A percentile compares a stretch with the other conserved stretches of the same genome.
These are phyloP conservation scores for Schlechtendalia chinensis DNA, from an alignment of 1,140 invertebrate genomes.

Conservation along the genomic window DNA sequence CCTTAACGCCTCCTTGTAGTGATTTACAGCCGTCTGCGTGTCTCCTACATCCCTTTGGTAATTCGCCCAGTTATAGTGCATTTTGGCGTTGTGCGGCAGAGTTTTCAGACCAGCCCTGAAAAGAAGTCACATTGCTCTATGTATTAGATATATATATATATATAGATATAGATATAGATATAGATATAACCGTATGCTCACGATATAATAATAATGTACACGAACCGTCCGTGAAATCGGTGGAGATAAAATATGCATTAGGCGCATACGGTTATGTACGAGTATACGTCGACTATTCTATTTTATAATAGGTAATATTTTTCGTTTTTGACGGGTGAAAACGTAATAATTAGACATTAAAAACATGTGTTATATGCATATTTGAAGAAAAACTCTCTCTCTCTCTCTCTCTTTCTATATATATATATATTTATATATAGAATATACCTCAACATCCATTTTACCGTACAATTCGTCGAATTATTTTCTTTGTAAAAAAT, in stretches of 20 bases:
- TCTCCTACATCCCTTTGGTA: constrained; percentile 72
- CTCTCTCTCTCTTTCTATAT: too few relatives aligned
- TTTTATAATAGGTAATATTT: neutral
- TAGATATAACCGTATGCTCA: too few relatives aligned
- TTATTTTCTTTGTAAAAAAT: too few relatives aligned
- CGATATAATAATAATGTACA: neutral
- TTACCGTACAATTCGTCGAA: too few relatives aligned
- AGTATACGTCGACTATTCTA: neutral
- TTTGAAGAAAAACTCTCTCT: too few relatives aligned
- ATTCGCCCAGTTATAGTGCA: constrained; percentile 90
- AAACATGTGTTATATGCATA: neutral
- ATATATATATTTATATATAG: too few relatives aligned
- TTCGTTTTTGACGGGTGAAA: neutral
- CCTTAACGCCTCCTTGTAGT: constrained; percentile 80
- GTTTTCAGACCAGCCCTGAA: constrained; percentile 76
- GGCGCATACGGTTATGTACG: too few relatives aligned
- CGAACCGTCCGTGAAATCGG: neutral
- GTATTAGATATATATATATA: neutral
- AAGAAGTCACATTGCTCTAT: constrained; percentile 54
- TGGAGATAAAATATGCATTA: constrained; percentile 19
- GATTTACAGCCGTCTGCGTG: constrained; percentile 69
- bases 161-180: too few relatives aligned
- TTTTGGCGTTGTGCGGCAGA: constrained; percentile 82
- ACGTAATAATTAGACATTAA: neutral
- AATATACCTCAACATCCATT: too few relatives aligned